Conservation (phyloP, 1,140 invertebrate genomes). For the Cherax quadricarinatus region DNA sequence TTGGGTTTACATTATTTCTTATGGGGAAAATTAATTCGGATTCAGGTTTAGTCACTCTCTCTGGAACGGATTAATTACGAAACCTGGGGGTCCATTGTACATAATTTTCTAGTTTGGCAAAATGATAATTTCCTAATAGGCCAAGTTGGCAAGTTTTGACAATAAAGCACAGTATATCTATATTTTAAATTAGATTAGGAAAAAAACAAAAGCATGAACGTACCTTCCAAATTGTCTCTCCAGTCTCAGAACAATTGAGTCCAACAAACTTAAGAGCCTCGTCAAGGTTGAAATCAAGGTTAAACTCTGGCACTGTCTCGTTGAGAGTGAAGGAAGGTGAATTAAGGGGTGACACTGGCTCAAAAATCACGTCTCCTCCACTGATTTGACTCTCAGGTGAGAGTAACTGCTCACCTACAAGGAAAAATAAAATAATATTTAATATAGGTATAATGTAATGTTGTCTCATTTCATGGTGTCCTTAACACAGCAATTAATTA, state of each 20-base stretch:
- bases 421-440: conserved; percentile 75
- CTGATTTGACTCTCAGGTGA: conserved; percentile 56
- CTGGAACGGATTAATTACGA: too few species aligned
- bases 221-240: conserved; percentile 63
- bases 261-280: conserved; percentile 85
- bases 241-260: conserved; percentile 78
- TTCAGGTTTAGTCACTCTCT: too few species aligned
- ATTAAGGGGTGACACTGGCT: conserved; percentile 53
- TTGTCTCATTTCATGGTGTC: too few species aligned
- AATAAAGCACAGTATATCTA: too few species aligned
- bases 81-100: too few species aligned
- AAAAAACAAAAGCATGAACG: neutral
- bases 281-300: conserved; percentile 84
- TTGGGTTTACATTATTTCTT: too few species aligned
- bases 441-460: neutral
- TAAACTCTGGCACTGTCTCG: conserved; percentile 76
- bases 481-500: too few species aligned
- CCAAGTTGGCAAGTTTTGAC: too few species aligned
- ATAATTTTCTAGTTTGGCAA: too few species aligned
- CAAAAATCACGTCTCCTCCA: conserved; percentile 58
- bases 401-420: conserved; percentile 73
- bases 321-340: conserved; percentile 74
- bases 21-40: too few species aligned
- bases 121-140: too few species aligned
- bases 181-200: too few species aligned